Percentiles rank a stretch among this genome's conserved stretches.
Evolutionary conservation across 2,797 vertebrate species (phyloP).

Genomic region (Oreochromis grahami): DNA sequence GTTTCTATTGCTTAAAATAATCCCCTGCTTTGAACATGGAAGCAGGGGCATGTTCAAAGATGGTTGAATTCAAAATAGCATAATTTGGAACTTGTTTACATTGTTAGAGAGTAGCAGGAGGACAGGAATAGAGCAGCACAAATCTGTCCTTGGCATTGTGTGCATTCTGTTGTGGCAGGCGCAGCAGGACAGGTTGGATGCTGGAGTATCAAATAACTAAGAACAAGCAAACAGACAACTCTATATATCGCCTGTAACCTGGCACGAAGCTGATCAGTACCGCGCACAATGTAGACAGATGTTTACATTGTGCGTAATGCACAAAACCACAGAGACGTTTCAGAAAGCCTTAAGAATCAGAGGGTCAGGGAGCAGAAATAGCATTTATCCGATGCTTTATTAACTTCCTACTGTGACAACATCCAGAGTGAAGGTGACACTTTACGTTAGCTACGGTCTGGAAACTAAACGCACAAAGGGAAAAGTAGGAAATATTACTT

Average conservation of each 20-base stretch:
- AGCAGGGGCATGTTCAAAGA: not conserved
- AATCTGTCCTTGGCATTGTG: constrained; percentile 35
- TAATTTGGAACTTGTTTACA: not conserved
- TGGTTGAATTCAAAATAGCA: not conserved
- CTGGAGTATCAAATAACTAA: constrained; percentile 34
- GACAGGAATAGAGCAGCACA: constrained; percentile 34
- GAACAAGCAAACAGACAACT: constrained; percentile 39
- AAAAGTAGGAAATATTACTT: not conserved
- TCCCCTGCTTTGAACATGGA: not conserved
- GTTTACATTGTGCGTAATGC: not conserved
- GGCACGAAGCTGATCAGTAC: not conserved
- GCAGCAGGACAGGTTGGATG: not conserved
- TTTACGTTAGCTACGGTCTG: not conserved
- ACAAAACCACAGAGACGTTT: not conserved
- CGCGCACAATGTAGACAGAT: not conserved
- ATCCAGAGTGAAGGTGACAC: not conserved
- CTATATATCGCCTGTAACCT: constrained; percentile 1
- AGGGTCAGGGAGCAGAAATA: not conserved
- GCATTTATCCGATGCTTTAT: not conserved
- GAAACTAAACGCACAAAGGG: not conserved
- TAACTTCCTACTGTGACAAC: not conserved
- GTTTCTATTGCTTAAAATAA: not conserved
- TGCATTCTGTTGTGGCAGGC: constrained; percentile 8
- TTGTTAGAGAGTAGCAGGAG: not conserved
- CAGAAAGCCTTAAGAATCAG: not conserved